These are phyloP conservation scores for Periparus ater DNA, from an alignment of 2,797 vertebrate species.

Conservation along the genomic window DNA sequence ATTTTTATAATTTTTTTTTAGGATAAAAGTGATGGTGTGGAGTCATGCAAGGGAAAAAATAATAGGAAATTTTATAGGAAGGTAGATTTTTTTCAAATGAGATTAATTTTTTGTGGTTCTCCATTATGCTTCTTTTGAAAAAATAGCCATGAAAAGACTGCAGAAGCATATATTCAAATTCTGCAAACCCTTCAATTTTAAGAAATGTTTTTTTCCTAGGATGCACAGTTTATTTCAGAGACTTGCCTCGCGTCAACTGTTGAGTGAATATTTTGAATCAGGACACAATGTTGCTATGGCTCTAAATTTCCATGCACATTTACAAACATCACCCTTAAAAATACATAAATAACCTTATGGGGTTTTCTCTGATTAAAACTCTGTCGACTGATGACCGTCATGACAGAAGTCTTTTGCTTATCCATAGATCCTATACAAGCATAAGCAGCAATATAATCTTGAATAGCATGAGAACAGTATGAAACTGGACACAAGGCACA, in stretches of 20 bases:
- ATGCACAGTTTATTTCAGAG: background rate
- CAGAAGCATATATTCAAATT: background rate
- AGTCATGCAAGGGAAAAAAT: background rate
- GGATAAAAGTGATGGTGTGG: background rate
- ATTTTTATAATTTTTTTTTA: background rate
- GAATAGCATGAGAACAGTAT: background rate
- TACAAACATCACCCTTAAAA: background rate
- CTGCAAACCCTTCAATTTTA: background rate
- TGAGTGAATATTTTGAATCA: background rate
- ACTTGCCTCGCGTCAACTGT: background rate
- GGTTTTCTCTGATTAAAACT: background rate
- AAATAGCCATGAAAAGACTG: background rate
- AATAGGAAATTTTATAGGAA: background rate
- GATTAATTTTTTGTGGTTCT: constrained; percentile 25
- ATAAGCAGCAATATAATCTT: background rate
- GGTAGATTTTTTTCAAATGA: background rate
- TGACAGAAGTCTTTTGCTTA: constrained; percentile 6
- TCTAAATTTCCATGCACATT: background rate
- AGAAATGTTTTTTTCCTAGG: background rate
- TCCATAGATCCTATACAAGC: background rate
- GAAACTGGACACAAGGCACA: background rate
- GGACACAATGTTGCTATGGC: background rate
- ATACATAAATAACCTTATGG: background rate
- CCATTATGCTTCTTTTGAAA: background rate
- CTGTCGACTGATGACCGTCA: background rate